These are phyloP conservation scores for Euphydryas editha DNA, from an alignment of 2,888 invertebrate species.

Conservation along the genomic window DNA sequence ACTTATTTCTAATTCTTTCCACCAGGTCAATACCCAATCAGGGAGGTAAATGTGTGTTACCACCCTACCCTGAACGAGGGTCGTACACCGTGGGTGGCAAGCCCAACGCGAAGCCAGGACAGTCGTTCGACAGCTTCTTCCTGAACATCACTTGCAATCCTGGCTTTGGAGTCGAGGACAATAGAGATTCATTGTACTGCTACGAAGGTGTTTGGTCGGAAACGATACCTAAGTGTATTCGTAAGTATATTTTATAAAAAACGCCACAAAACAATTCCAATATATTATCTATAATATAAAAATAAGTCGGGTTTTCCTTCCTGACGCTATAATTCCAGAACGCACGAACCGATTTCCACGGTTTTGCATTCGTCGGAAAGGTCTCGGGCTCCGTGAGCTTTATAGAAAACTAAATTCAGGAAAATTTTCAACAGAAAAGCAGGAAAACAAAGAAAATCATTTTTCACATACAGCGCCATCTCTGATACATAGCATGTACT, in stretches of 20 bases:
- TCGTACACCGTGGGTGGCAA: slow-evolving; percentile 51
- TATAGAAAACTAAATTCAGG: no score
- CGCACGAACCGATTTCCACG: no score
- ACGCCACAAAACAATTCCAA: no score
- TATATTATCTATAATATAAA: no score
- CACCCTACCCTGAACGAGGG: slow-evolving; percentile 60
- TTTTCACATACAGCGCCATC: no score
- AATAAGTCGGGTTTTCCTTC: no score
- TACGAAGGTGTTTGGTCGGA: slow-evolving; percentile 55
- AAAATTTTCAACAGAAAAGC: no score
- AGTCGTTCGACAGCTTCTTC: slow-evolving; percentile 46
- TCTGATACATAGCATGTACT: no score
- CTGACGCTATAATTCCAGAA: no score
- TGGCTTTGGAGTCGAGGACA: slow-evolving; percentile 53
- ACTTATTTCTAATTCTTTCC: neutral
- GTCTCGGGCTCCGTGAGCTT: no score
- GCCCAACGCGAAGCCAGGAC: slow-evolving; percentile 51
- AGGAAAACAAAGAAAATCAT: no score
- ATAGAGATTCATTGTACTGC: slow-evolving; percentile 48
- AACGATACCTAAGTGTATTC: slow-evolving; percentile 47
- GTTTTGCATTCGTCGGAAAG: no score
- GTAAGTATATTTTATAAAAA: slow-evolving; percentile 47
- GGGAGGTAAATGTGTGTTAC: slow-evolving; percentile 56
- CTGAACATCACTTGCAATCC: slow-evolving; percentile 58
- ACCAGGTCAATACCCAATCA: slow-evolving; percentile 25